Percentiles rank a stretch among this genome's conserved stretches.
Conservation (phyloP, 2,888 invertebrate genomes). For the Dione vanillae region DNA sequence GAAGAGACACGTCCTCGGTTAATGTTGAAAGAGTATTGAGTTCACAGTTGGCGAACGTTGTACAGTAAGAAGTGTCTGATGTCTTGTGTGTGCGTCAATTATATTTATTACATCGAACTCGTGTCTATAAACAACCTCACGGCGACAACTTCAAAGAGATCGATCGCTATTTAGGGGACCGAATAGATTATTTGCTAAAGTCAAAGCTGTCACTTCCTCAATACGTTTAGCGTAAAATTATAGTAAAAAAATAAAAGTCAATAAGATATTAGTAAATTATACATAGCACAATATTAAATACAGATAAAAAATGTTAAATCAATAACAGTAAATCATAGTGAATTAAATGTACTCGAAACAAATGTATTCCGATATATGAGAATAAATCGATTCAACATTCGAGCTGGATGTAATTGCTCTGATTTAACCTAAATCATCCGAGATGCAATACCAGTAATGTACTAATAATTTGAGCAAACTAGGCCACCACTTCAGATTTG, state of each 20-base stretch:
- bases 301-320: conserved; percentile 2
- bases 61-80: conserved; percentile 67
- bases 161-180: conserved; percentile 73
- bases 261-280: neutral
- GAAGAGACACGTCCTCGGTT: conserved; percentile 73
- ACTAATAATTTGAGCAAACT: conserved; percentile 65
- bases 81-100: conserved; percentile 77
- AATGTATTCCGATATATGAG: conserved; percentile 14
- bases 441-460: conserved; percentile 51
- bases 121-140: conserved; percentile 75
- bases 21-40: conserved; percentile 78
- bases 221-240: conserved; percentile 42
- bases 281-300: neutral
- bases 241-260: neutral
- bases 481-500: conserved; percentile 63
- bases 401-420: conserved; percentile 30
- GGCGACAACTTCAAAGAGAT: conserved; percentile 80
- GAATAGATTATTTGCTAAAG: conserved; percentile 51
- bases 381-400: conserved; percentile 34
- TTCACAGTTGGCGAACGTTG: conserved; percentile 71
- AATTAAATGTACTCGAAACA: neutral
- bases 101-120: conserved; percentile 79
- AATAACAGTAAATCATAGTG: conserved; percentile 6
- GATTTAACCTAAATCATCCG: conserved; percentile 34
- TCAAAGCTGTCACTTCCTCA: conserved; percentile 43